These are phyloP conservation scores for Neocrepidodera transversa DNA, from an alignment of 2,888 invertebrate species.

Conservation along the genomic window DNA sequence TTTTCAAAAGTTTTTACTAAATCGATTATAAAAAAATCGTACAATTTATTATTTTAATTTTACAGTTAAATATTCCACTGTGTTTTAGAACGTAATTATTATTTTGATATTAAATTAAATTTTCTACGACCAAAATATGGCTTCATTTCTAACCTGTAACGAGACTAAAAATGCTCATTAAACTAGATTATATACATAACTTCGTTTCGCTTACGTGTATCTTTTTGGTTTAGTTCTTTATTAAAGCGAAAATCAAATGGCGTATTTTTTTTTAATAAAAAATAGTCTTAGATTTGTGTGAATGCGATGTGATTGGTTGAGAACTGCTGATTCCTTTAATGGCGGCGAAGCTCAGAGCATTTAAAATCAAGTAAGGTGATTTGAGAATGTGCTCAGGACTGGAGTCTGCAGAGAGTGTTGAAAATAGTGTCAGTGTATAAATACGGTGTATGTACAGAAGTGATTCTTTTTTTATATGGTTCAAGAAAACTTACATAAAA, in stretches of 20 bases:
- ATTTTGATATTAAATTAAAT: no score
- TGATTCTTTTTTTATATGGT: background rate
- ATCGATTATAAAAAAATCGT: no score
- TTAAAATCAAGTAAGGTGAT: conserved; percentile 62
- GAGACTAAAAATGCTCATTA: no score
- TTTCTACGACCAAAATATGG: no score
- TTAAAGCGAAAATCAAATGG: conserved; percentile 9
- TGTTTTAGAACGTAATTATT: no score
- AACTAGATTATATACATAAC: no score
- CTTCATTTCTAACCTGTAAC: no score
- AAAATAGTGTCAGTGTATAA: conserved; percentile 58
- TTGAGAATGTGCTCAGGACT: conserved; percentile 62
- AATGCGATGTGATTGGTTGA: conserved; percentile 37
- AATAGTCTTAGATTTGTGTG: conserved; percentile 20
- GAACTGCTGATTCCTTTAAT: conserved; percentile 38
- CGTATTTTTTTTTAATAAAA: conserved; percentile 18
- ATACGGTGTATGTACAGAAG: conserved; percentile 53
- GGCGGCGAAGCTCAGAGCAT: conserved; percentile 49
- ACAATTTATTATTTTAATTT: no score
- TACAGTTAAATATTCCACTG: no score
- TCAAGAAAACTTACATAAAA: conserved; percentile 19
- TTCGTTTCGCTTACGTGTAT: no score
- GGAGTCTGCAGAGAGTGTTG: conserved; percentile 59
- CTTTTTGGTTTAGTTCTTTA: conserved; percentile 1
- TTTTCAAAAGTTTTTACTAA: no score